These are phyloP conservation scores for Tragelaphus scriptus DNA, from an alignment of 2,113 vertebrate species.

Conservation along the genomic window DNA sequence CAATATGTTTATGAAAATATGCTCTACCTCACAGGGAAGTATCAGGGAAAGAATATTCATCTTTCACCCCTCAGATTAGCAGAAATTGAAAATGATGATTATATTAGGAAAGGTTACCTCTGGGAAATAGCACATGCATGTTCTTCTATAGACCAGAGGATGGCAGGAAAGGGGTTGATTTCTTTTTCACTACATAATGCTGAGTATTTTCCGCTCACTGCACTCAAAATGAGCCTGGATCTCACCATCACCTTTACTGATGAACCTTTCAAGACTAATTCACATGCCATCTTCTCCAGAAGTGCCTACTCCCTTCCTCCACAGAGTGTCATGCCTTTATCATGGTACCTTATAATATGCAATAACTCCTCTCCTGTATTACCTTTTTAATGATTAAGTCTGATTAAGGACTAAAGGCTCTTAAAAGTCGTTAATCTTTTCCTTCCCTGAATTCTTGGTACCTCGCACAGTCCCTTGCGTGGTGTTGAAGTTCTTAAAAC, in stretches of 20 bases:
- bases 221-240: background rate
- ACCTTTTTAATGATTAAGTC: background rate
- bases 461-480: background rate
- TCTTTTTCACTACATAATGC: background rate
- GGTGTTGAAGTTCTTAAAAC: background rate
- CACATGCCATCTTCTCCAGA: background rate
- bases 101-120: background rate
- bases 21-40: background rate
- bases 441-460: background rate
- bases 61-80: background rate
- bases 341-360: too few relatives aligned
- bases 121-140: background rate
- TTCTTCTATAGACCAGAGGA: background rate
- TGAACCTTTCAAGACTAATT: slow-evolving; percentile 12
- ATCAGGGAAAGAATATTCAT: background rate
- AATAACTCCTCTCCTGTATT: background rate
- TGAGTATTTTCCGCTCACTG: background rate
- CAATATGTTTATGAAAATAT: background rate
- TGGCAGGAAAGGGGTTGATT: background rate
- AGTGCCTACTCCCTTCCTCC: background rate
- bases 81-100: background rate
- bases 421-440: background rate
- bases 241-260: background rate
- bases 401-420: background rate
- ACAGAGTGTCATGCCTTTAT: background rate